Evolutionary conservation across 2,113 vertebrate genomes (phyloP), one percentile per base, ranked within the genome.

Genomic region (Ptychochromis oligacanthus): DNA sequence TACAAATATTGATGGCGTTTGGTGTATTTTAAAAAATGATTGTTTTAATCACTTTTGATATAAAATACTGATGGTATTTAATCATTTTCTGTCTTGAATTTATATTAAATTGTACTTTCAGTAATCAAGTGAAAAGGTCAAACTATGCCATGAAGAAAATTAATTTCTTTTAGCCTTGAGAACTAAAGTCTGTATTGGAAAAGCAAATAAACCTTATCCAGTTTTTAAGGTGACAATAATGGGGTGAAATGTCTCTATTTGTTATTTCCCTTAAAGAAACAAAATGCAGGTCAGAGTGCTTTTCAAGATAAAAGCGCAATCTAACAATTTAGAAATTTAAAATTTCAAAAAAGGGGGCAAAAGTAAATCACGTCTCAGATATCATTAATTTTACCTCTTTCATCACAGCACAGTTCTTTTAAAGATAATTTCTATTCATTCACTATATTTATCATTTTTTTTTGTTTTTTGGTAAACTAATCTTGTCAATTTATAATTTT

Each of bases 401-500:
- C 4, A 15, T 5, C 22, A 34, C 72, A 75, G 10, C 12, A 13
- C 43, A 31, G 1, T 34, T 54, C 26, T 54, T 72, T 34, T 31
- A 34, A 72, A 18, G 46, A 34, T 31, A 0, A 1, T 3, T 72
- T 0, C 17, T 72, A 46, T 54, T 54, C 2, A 65, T 62, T 58
- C 2, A 26, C 11, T 4, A 54, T 28, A 20, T 61, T 75, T 78
- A 40, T 11, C 22, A 38, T 1, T 24, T 59, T 59, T 79, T 79
- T 31, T 31, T n/a, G n/a, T n/a, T 31, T 31, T 31, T 31, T 31
- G 4, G 4, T n/a, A 57, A 82, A 28, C 7, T 62, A 60, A 82
- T 60, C 80, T 74, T 18, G 67, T 60, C 72, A 61, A 79, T 82
- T 81, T 72, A 80, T 72, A 34, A 67, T 79, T 84, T 89, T 75